Evolutionary conservation across 1,140 invertebrate species (phyloP).

Genomic region (Procambarus clarkii): DNA sequence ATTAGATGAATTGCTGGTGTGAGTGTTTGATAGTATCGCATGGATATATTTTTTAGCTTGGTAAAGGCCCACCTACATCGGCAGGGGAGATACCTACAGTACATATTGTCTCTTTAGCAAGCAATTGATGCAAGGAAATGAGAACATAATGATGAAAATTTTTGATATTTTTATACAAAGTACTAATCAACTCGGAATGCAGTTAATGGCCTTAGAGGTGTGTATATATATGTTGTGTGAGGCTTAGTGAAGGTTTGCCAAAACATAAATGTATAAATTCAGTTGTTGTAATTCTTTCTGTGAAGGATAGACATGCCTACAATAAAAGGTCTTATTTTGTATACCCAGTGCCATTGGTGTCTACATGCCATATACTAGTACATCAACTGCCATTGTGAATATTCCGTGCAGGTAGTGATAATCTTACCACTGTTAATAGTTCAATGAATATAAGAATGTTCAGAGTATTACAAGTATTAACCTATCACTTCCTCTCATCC

Average conservation of each 20-base stretch:
- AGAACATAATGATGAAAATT: not conserved
- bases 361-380: slow-evolving; percentile 13
- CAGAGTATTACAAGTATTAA: slow-evolving; percentile 19
- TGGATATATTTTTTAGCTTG: slow-evolving; percentile 25
- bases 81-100: slow-evolving; percentile 16
- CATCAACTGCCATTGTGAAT: slow-evolving; percentile 33
- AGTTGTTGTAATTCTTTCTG: not conserved
- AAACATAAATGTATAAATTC: not conserved
- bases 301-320: slow-evolving; percentile 23
- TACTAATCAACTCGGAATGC: not conserved
- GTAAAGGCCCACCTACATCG: slow-evolving; percentile 26
- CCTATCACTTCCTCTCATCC: slow-evolving; percentile 19
- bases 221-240: not conserved
- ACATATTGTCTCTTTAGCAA: not conserved
- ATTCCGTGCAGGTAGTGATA: slow-evolving; percentile 56
- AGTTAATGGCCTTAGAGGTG: not conserved
- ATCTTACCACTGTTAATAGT: slow-evolving; percentile 47
- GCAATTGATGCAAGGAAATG: not conserved
- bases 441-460: slow-evolving; percentile 40
- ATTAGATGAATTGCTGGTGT: slow-evolving; percentile 28
- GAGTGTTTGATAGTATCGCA: slow-evolving; percentile 31
- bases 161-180: not conserved
- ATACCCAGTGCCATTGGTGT: slow-evolving; percentile 46
- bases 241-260: not conserved
- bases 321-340: slow-evolving; percentile 3